These are phyloP conservation scores for Oceanodroma leucorhoa DNA, from an alignment of 2,797 vertebrate genomes.

Conservation along the genomic window DNA sequence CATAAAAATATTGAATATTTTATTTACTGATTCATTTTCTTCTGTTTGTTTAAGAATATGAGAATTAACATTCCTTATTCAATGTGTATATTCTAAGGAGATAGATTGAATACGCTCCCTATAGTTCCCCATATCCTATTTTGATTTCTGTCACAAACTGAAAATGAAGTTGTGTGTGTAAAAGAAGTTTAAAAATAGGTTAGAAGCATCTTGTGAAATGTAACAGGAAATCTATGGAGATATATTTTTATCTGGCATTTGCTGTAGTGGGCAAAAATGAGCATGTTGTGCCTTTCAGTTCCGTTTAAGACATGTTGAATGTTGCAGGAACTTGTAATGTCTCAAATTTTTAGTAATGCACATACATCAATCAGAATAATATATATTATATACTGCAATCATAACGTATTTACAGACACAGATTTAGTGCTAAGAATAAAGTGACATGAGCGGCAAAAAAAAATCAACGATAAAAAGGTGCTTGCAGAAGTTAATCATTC, in stretches of 20 bases:
- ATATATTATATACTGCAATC: not conserved
- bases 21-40: not conserved
- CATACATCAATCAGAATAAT: not conserved
- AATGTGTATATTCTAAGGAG: not conserved
- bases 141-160: not conserved
- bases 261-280: not conserved
- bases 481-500: not conserved
- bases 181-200: conserved; percentile 36
- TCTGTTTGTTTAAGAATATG: not conserved
- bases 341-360: not conserved
- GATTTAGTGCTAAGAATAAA: not conserved
- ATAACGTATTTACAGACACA: not conserved
- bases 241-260: conserved; percentile 34
- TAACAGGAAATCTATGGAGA: not conserved
- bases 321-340: not conserved
- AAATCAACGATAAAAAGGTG: not conserved
- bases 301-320: not conserved
- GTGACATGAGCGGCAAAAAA: not conserved
- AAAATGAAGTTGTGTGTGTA: not conserved
- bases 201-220: not conserved
- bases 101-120: not conserved
- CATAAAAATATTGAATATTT: not conserved
- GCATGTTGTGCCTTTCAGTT: conserved; percentile 14
- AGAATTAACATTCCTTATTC: not conserved
- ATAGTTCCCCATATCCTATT: not conserved